phyloP scores from a whole-genome alignment of 2,797 vertebrate genomes.

The Helarctos malayanus region DNA sequence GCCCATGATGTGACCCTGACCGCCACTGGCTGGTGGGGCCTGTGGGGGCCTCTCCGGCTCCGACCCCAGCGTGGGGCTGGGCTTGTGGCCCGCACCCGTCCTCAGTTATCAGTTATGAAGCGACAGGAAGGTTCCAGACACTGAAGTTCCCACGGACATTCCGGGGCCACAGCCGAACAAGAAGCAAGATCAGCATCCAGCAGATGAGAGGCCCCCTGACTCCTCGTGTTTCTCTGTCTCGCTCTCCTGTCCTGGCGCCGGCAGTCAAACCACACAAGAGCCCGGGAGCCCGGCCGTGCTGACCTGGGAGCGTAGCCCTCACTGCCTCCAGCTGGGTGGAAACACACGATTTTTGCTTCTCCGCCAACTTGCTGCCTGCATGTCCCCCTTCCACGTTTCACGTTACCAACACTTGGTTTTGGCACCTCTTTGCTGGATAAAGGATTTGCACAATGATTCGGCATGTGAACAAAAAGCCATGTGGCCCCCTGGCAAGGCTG shows the following conservation, averaged over 20 bases:
- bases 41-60: not conserved
- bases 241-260: not conserved
- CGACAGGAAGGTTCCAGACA: accelerated
- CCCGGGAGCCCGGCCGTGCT: accelerated
- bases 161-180: accelerated
- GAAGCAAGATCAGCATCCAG: accelerated
- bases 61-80: not conserved
- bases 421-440: not conserved
- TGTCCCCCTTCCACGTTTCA: not conserved
- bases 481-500: not conserved
- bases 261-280: not conserved
- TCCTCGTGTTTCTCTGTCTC: not conserved
- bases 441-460: not conserved
- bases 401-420: not conserved
- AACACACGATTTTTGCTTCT: not conserved
- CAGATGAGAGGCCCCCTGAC: not conserved
- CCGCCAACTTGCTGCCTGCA: not conserved
- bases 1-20: not conserved
- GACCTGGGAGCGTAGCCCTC: accelerated
- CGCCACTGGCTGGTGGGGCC: no score
- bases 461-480: not conserved
- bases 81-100: not conserved
- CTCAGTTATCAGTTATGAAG: not conserved
- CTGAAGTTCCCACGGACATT: accelerated
- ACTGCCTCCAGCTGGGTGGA: not conserved